Conservation (phyloP, 2,113 vertebrate species). For the Myiagra hebetior region DNA sequence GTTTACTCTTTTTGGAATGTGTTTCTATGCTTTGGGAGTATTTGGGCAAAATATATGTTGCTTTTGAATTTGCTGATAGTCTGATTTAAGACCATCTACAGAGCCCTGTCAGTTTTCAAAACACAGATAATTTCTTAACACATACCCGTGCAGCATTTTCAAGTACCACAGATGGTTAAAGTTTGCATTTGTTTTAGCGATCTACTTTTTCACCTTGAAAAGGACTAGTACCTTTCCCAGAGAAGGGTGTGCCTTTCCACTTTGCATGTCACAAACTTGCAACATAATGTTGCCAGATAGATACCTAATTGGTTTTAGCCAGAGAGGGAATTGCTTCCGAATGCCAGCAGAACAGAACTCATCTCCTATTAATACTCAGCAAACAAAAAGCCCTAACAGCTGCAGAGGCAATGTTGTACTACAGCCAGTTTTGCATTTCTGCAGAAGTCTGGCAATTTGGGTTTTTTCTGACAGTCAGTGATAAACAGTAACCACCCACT, state of each 20-base stretch:
- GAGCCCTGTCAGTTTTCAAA: not conserved
- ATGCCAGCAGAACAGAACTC: not conserved
- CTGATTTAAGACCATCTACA: not conserved
- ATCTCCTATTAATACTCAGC: not conserved
- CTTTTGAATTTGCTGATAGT: not conserved
- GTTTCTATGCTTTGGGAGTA: not conserved
- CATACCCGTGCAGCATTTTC: not conserved
- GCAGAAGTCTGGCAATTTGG: not conserved
- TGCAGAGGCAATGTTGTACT: not conserved
- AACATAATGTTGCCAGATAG: not conserved
- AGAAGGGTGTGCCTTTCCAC: not conserved
- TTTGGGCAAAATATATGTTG: not conserved
- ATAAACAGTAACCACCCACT: not conserved
- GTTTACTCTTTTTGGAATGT: not conserved
- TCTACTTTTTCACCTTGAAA: not conserved
- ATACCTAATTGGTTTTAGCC: not conserved
- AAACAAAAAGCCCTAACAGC: not conserved
- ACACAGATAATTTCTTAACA: not conserved
- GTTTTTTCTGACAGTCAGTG: not conserved
- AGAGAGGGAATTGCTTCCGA: not conserved
- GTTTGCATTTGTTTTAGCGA: not conserved
- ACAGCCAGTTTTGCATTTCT: not conserved
- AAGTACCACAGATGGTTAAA: rapidly evolving
- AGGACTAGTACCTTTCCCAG: not conserved
- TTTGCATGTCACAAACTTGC: not conserved